These are phyloP conservation scores for Pipa parva DNA, from an alignment of 2,113 vertebrate genomes.

Conservation along the genomic window DNA sequence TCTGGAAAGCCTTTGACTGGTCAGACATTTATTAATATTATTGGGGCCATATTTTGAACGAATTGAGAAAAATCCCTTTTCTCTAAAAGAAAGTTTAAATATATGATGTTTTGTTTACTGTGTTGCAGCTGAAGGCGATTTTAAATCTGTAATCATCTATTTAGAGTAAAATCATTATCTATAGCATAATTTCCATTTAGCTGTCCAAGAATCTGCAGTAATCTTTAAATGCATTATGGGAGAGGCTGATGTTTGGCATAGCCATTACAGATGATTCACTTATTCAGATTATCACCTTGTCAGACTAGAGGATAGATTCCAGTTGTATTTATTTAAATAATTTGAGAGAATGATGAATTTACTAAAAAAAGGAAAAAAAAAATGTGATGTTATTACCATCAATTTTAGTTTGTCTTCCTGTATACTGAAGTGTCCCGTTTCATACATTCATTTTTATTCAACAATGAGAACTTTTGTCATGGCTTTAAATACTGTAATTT, in stretches of 20 bases:
- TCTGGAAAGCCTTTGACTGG: constrained; percentile 42
- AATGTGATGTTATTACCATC: too few relatives aligned
- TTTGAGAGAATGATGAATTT: too few relatives aligned
- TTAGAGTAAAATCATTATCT: background rate
- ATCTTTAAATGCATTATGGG: constrained; percentile 3
- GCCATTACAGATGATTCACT: constrained; percentile 3
- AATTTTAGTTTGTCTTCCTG: too few relatives aligned
- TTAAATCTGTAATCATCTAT: background rate
- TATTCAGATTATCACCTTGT: constrained; percentile 7
- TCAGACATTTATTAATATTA: constrained; percentile 18
- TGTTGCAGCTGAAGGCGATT: background rate
- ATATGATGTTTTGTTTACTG: background rate
- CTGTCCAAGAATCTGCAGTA: background rate
- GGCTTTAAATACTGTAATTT: too few relatives aligned
- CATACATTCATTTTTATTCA: too few relatives aligned
- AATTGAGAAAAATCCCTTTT: background rate
- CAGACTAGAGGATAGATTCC: background rate
- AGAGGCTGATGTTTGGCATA: constrained; percentile 16
- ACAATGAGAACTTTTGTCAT: too few relatives aligned
- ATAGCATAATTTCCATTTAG: background rate
- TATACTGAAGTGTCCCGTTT: too few relatives aligned
- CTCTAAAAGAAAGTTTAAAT: background rate
- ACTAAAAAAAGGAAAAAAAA: too few relatives aligned
- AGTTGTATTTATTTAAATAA: background rate
- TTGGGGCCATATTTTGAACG: constrained; percentile 1